Evolutionary conservation across 2,797 vertebrate species (phyloP), one percentile per base, ranked within the genome.

Genomic region (Argyrosomus regius): DNA sequence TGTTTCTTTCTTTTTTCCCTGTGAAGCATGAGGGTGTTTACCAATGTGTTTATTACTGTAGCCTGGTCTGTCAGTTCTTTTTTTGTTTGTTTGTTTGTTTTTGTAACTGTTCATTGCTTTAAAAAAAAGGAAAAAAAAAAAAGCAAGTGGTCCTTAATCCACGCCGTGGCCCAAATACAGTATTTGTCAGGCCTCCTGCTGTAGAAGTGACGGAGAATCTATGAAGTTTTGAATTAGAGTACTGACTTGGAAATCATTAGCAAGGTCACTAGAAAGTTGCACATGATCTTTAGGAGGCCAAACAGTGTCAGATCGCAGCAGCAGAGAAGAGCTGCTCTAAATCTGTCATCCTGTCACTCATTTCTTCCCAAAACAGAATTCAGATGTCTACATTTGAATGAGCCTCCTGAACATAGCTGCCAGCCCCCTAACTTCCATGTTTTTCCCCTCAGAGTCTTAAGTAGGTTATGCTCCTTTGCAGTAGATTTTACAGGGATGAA

Each of bases 1-100:
- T 58, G 35, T 39, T 39, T 31, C 31, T 31, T 50, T 67, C 20
- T 22, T 57, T 64, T 83, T 59, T 82, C 68, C 72, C 78, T 86
- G 87, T 94, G 89, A 94, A 87, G 93, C 94, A 94, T 95, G 94
- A 91, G 89, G 61, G 70, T 94, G 89, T 94, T 84, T 72, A 92
- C 78, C 82, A 85, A 90, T 82, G 88, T 87, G 82, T 91, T 89
- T 87, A 60, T 70, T 61, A 80, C 77, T 87, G 77, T 88, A 83
- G 88, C 81, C 88, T 80, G 83, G 80, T 91, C 82, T 89, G 79
- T 90, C 82, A 53, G 11, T 76, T 82, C 45, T 79, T 66, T 16
- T 64, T 77, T 49, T 22, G 43, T 45, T 14, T 63, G 22, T 45
- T 62, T 39, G 35, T 64, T 67, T 65, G 12, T 53, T 66, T 54